Percentiles rank a stretch among this genome's conserved stretches.
Evolutionary conservation across 2,113 vertebrate genomes (phyloP).

Genomic region (Tiliqua scincoides): DNA sequence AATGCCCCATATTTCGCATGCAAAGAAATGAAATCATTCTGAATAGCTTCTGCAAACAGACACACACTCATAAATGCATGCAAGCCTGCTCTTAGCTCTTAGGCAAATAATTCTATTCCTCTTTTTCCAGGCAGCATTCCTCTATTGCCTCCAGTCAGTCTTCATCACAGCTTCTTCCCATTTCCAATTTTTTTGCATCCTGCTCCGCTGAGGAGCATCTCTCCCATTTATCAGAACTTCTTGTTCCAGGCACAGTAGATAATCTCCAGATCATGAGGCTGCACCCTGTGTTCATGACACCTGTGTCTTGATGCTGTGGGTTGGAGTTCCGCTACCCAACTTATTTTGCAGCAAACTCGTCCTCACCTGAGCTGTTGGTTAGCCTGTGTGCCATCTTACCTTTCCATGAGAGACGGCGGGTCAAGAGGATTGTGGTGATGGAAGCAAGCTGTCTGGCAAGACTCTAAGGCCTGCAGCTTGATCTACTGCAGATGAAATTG

Average conservation of each 20-base stretch:
- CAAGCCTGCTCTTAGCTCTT: background rate
- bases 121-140: background rate
- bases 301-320: background rate
- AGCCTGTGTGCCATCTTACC: too few species aligned
- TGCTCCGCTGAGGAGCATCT: background rate
- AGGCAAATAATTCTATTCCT: background rate
- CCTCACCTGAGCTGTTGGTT: too few species aligned
- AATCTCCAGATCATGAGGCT: background rate
- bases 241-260: background rate
- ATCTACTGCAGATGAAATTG: background rate
- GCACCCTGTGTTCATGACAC: too few species aligned
- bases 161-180: background rate
- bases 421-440: too few species aligned
- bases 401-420: too few species aligned
- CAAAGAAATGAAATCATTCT: too few species aligned
- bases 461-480: background rate
- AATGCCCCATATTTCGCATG: too few species aligned
- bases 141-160: background rate
- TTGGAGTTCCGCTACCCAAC: background rate
- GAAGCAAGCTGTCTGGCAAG: background rate
- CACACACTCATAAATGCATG: background rate
- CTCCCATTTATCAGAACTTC: background rate
- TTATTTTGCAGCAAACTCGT: background rate
- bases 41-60: background rate
- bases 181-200: background rate